Evolutionary conservation across 2,797 vertebrate genomes (phyloP).

Genomic region (Sebastiscus tertius): DNA sequence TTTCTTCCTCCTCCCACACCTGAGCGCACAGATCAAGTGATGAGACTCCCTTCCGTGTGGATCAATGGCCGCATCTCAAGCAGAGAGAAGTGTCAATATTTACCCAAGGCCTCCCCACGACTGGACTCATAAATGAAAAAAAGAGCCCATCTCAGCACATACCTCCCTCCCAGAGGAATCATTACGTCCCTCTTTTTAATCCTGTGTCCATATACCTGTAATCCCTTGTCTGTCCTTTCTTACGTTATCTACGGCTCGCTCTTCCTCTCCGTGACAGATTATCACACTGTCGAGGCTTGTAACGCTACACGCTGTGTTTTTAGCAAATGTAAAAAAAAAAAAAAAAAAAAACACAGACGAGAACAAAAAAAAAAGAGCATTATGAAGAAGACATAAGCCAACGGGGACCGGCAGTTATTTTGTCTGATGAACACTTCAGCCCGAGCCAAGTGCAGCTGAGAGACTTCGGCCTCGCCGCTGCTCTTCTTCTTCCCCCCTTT

Average conservation of each 20-base stretch:
- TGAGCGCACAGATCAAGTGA: slow-evolving; percentile 81
- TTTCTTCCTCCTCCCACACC: slow-evolving; percentile 71
- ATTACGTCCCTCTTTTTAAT: slow-evolving; percentile 78
- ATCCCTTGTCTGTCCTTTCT: slow-evolving; percentile 66
- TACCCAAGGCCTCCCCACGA: slow-evolving; percentile 79
- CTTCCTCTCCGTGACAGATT: slow-evolving; percentile 56
- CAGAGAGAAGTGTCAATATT: slow-evolving; percentile 79
- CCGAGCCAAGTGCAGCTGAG: slow-evolving; percentile 60
- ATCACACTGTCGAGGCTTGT: slow-evolving; percentile 58
- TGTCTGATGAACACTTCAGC: slow-evolving; percentile 68
- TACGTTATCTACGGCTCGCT: slow-evolving; percentile 39
- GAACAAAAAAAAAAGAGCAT: slow-evolving; percentile 16
- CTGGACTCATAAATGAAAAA: slow-evolving; percentile 77
- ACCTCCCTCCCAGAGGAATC: slow-evolving; percentile 74
- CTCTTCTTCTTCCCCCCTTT: slow-evolving; percentile 42
- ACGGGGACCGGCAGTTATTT: slow-evolving; percentile 53
- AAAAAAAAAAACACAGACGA: not conserved
- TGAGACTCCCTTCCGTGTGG: slow-evolving; percentile 70
- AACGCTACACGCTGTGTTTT: slow-evolving; percentile 31
- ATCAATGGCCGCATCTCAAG: slow-evolving; percentile 75
- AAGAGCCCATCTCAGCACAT: slow-evolving; percentile 82
- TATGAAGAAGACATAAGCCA: slow-evolving; percentile 48
- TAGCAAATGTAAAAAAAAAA: slow-evolving; percentile 10
- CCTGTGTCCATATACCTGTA: slow-evolving; percentile 74
- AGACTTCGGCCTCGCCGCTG: slow-evolving; percentile 46